Evolutionary conservation across 2,113 vertebrate genomes (phyloP).

Genomic region (Nyctereutes procyonoides): DNA sequence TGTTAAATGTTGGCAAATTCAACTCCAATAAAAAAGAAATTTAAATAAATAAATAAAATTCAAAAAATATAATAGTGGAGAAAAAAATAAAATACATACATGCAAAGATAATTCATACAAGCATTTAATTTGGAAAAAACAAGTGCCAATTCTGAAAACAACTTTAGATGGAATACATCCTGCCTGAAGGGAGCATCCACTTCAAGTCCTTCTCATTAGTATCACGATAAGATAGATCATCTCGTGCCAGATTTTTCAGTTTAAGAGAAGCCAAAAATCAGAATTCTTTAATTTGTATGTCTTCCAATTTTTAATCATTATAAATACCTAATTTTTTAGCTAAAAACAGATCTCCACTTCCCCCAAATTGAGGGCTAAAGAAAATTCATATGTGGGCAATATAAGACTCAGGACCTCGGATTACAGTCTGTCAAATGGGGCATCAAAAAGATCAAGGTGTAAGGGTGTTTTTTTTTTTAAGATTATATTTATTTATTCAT

Average conservation of each 20-base stretch:
- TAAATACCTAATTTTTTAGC: not conserved
- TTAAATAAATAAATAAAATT: too few species aligned
- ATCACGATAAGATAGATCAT: not conserved
- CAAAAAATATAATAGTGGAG: too few species aligned
- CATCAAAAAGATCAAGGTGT: not conserved
- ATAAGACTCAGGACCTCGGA: not conserved
- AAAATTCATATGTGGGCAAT: not conserved
- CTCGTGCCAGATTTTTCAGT: not conserved
- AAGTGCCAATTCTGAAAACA: not conserved
- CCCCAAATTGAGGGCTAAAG: not conserved
- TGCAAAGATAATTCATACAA: not conserved
- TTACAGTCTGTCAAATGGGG: not conserved
- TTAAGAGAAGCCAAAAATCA: slow-evolving; percentile 19
- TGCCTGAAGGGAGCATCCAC: not conserved
- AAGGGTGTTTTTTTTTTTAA: too few species aligned
- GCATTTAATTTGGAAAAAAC: not conserved
- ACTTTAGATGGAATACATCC: not conserved
- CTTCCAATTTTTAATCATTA: slow-evolving; percentile 37
- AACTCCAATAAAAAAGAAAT: too few species aligned
- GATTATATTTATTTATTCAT: too few species aligned
- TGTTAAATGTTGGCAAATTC: too few species aligned
- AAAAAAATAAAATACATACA: not conserved
- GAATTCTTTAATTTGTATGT: not conserved
- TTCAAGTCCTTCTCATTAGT: not conserved
- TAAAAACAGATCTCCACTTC: not conserved